phyloP scores from a whole-genome alignment of 2,797 vertebrate genomes.

The Pangasius mekongensis region DNA sequence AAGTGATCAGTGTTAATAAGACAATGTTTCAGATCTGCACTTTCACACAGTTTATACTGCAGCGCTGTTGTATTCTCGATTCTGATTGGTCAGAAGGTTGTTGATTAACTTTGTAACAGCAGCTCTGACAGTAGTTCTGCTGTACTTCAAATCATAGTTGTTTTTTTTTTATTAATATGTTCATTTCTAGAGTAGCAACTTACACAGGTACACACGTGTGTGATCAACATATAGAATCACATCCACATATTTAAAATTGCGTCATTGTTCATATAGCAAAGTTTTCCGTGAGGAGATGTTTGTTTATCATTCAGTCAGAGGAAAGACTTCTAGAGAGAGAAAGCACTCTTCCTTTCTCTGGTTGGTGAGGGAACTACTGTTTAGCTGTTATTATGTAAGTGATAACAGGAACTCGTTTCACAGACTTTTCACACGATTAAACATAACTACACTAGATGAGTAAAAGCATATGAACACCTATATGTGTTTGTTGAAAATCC shows the following conservation, averaged over 20 bases:
- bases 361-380: not conserved
- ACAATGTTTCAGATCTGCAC: not conserved
- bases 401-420: not conserved
- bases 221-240: too few species aligned
- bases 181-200: not conserved
- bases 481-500: not conserved
- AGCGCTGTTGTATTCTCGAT: not conserved
- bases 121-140: not conserved
- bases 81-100: not conserved
- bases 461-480: not conserved
- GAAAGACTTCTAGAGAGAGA: not conserved
- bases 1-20: not conserved
- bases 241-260: not conserved
- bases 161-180: not conserved
- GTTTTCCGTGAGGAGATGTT: not conserved
- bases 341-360: not conserved
- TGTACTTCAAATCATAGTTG: not conserved
- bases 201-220: not conserved
- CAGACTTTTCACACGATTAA: not conserved
- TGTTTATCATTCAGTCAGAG: not conserved
- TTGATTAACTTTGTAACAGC: not conserved
- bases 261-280: not conserved
- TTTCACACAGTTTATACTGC: not conserved
- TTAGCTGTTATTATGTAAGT: not conserved
- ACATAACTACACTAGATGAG: not conserved